These are phyloP conservation scores for Pterocles orientalis DNA, from an alignment of 2,113 vertebrate species.

Conservation along the genomic window DNA sequence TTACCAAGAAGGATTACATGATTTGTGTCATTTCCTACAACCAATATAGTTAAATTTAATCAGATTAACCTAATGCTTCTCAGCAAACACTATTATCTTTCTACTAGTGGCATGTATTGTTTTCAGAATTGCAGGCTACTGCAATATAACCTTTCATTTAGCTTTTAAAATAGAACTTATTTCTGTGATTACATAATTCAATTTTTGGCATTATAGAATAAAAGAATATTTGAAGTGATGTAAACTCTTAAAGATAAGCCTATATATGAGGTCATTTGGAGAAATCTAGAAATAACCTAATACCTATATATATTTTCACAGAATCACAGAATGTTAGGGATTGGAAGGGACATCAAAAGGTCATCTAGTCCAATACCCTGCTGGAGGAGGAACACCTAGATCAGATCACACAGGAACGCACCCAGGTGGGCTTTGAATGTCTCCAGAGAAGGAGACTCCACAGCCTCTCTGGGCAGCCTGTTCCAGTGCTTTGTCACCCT, in stretches of 20 bases:
- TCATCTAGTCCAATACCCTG: too few species aligned
- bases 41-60: neutral
- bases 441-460: too few species aligned
- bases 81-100: neutral
- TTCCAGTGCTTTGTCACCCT: too few species aligned
- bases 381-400: too few species aligned
- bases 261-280: neutral
- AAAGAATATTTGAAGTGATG: neutral
- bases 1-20: neutral
- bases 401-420: too few species aligned
- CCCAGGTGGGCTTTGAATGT: too few species aligned
- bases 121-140: neutral
- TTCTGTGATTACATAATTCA: neutral
- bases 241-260: neutral
- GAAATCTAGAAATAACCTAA: neutral
- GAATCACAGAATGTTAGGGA: too few species aligned
- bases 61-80: slow-evolving; percentile 8
- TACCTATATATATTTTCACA: neutral
- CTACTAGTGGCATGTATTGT: neutral
- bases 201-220: neutral
- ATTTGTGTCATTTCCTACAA: neutral
- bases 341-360: too few species aligned
- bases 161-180: neutral
- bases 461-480: too few species aligned
- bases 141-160: neutral